Conservation (phyloP, 2,113 vertebrate species). For the Parotia lawesii region DNA sequence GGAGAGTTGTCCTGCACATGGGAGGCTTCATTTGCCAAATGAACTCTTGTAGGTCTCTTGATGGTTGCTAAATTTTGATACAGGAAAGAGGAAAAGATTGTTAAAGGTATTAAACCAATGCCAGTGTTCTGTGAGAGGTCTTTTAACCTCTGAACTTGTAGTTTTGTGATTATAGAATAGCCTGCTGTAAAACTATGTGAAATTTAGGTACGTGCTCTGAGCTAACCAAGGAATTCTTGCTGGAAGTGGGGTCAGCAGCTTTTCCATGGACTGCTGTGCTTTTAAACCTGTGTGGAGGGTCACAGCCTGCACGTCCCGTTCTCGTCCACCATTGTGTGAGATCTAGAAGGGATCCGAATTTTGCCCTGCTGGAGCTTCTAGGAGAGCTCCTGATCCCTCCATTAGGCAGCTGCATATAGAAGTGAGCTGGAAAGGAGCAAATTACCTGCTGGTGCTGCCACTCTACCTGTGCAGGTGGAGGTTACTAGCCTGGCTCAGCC, state of each 20-base stretch:
- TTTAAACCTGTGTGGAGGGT: neutral
- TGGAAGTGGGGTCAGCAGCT: neutral
- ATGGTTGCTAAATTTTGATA: neutral
- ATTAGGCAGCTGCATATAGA: neutral
- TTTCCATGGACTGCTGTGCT: neutral
- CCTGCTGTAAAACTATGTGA: neutral
- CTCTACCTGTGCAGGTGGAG: neutral
- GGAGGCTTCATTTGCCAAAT: neutral
- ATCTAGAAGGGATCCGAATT: neutral
- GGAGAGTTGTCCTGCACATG: neutral
- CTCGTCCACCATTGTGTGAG: neutral
- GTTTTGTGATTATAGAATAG: neutral
- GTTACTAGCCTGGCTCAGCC: neutral
- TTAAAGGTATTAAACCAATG: neutral
- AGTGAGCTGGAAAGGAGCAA: neutral
- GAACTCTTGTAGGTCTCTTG: neutral
- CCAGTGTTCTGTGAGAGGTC: neutral
- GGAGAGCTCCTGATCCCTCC: neutral
- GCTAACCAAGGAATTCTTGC: neutral
- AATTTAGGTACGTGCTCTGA: accelerated
- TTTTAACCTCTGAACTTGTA: neutral
- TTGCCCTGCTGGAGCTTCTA: neutral
- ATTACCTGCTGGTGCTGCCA: neutral
- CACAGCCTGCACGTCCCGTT: neutral
- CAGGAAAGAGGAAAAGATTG: neutral